phyloP scores from a whole-genome alignment of 2,888 invertebrate genomes.

The Theretra japonica region DNA sequence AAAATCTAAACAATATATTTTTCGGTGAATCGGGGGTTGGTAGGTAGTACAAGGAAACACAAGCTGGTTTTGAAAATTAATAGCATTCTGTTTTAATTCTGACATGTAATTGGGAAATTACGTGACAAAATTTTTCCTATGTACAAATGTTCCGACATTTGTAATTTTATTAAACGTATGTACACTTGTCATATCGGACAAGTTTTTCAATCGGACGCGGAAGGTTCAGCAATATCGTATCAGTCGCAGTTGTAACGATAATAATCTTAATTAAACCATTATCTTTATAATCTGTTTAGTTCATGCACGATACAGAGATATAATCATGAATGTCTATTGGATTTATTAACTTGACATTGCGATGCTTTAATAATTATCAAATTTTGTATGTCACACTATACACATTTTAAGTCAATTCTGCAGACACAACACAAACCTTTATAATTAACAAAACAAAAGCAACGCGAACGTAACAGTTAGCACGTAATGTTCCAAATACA shows the following conservation, averaged over 20 bases:
- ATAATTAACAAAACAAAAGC: neutral
- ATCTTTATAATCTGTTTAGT: neutral
- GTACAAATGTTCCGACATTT: neutral
- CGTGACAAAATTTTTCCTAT: neutral
- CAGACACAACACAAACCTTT: neutral
- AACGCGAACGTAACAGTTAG: neutral
- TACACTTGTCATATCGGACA: constrained; percentile 11
- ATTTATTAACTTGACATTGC: neutral
- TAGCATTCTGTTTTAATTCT: too few relatives aligned
- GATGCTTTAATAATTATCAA: neutral
- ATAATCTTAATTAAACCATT: neutral
- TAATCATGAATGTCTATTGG: neutral
- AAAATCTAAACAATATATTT: too few relatives aligned
- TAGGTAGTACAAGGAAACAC: too few relatives aligned
- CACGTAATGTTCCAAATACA: neutral
- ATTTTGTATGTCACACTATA: too few relatives aligned
- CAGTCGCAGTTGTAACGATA: neutral
- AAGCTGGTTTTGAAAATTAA: too few relatives aligned
- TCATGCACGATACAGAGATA: neutral
- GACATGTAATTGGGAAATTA: neutral
- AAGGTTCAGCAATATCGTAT: constrained; percentile 13
- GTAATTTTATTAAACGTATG: neutral
- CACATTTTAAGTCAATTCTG: too few relatives aligned
- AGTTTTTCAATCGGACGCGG: constrained; percentile 24
- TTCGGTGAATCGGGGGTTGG: too few relatives aligned